Percentiles rank a stretch among this genome's conserved stretches.
Evolutionary conservation across 1,140 invertebrate species (phyloP).

Genomic region (Batillaria attramentaria): DNA sequence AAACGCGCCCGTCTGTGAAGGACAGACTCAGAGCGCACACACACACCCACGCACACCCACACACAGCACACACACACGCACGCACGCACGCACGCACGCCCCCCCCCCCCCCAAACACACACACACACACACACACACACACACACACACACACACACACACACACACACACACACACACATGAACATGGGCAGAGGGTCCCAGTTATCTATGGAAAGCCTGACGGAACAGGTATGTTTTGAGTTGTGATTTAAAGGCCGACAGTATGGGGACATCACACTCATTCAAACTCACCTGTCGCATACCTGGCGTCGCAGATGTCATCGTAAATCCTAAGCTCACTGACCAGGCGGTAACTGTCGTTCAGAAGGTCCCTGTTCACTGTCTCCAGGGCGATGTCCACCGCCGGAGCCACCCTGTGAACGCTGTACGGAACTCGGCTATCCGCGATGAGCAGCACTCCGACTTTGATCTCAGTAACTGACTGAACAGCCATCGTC

Average conservation of each 20-base stretch:
- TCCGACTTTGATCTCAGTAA: slow-evolving; percentile 45
- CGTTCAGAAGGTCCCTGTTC: slow-evolving; percentile 52
- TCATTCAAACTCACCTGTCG: slow-evolving; percentile 45
- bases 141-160: background rate
- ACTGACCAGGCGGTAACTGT: slow-evolving; percentile 38
- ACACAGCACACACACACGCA: background rate
- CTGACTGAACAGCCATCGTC: background rate
- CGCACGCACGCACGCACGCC: background rate
- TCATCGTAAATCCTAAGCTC: slow-evolving; percentile 44
- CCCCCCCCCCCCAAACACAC: too few species aligned
- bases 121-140: background rate
- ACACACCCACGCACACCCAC: background rate
- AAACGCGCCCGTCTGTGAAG: too few species aligned
- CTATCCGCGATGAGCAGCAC: slow-evolving; percentile 41
- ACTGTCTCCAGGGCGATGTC: slow-evolving; percentile 55
- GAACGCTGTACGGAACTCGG: slow-evolving; percentile 48
- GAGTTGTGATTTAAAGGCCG: too few species aligned
- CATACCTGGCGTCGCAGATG: slow-evolving; percentile 43
- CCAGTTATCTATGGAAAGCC: background rate
- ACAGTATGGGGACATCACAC: background rate
- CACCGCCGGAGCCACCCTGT: slow-evolving; percentile 51
- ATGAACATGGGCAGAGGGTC: background rate
- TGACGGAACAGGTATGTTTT: too few species aligned
- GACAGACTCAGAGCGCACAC: too few species aligned
- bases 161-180: slow-evolving; percentile 1